Conservation (phyloP, 2,797 vertebrate genomes). For the Aulostomus chinensis region DNA sequence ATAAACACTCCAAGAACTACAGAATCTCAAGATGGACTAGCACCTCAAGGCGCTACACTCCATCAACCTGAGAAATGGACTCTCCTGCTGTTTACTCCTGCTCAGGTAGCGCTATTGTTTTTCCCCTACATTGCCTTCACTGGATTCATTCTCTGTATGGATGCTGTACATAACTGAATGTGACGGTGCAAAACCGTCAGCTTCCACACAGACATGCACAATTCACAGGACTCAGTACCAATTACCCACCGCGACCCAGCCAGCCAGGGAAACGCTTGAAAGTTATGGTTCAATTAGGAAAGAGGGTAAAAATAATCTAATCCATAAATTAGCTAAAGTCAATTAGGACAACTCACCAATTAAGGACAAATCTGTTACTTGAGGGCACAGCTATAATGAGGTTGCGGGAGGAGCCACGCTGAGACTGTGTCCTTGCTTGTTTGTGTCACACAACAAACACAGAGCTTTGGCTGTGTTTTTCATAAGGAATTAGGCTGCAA, state of each 20-base stretch:
- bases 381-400: slow-evolving; percentile 71
- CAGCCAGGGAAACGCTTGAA: slow-evolving; percentile 59
- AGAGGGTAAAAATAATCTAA: slow-evolving; percentile 77
- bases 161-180: slow-evolving; percentile 35
- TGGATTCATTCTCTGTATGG: slow-evolving; percentile 34
- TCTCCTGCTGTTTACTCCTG: slow-evolving; percentile 21
- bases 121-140: slow-evolving; percentile 13
- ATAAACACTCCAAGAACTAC: slow-evolving; percentile 22
- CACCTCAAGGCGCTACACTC: slow-evolving; percentile 26
- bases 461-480: slow-evolving; percentile 53
- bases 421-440: slow-evolving; percentile 70
- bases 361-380: slow-evolving; percentile 75
- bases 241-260: slow-evolving; percentile 49
- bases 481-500: slow-evolving; percentile 57
- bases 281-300: slow-evolving; percentile 76
- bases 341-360: slow-evolving; percentile 79
- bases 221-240: slow-evolving; percentile 46
- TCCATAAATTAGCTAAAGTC: slow-evolving; percentile 80
- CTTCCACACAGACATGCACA: slow-evolving; percentile 22
- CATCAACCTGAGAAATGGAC: slow-evolving; percentile 52
- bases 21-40: slow-evolving; percentile 18
- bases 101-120: slow-evolving; percentile 29
- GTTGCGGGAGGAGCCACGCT: slow-evolving; percentile 51
- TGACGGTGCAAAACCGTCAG: slow-evolving; percentile 37
- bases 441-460: slow-evolving; percentile 57